Conservation (phyloP, 1,140 invertebrate species). For the Drosophila prosaltans region DNA sequence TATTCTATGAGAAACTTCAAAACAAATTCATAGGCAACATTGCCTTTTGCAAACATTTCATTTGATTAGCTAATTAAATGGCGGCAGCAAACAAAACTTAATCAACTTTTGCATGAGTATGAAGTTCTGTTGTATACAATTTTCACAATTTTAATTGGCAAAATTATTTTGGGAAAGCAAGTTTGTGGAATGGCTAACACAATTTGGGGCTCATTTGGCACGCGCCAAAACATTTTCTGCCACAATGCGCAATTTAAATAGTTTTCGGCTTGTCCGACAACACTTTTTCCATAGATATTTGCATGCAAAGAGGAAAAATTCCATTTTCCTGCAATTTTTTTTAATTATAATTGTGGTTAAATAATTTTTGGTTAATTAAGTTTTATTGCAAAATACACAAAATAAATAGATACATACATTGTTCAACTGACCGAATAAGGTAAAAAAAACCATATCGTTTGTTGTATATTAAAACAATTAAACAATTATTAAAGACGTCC, state of each 20-base stretch:
- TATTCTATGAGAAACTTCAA: not conserved
- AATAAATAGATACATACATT: slow-evolving; percentile 16
- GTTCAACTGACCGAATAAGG: not conserved
- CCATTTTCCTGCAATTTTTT: slow-evolving; percentile 28
- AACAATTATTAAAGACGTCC: not conserved
- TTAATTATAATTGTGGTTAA: slow-evolving; percentile 67
- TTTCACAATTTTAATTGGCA: slow-evolving; percentile 49
- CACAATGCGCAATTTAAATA: slow-evolving; percentile 48
- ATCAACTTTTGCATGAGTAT: slow-evolving; percentile 39
- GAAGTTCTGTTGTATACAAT: slow-evolving; percentile 27
- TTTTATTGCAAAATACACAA: slow-evolving; percentile 28
- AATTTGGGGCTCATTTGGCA: slow-evolving; percentile 56
- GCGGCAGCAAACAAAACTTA: slow-evolving; percentile 22
- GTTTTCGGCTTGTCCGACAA: slow-evolving; percentile 22
- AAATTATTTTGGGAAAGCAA: slow-evolving; percentile 39
- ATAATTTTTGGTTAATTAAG: slow-evolving; percentile 69
- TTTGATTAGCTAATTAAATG: slow-evolving; percentile 45
- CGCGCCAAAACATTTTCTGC: slow-evolving; percentile 50
- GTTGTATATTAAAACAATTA: not conserved
- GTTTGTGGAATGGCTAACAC: slow-evolving; percentile 1
- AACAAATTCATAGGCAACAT: not conserved
- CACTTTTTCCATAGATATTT: not conserved
- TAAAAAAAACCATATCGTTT: not conserved
- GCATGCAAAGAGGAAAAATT: slow-evolving; percentile 33
- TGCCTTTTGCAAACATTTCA: slow-evolving; percentile 13